Conservation (phyloP, 2,113 vertebrate species). For the Saguinus imperator region DNA sequence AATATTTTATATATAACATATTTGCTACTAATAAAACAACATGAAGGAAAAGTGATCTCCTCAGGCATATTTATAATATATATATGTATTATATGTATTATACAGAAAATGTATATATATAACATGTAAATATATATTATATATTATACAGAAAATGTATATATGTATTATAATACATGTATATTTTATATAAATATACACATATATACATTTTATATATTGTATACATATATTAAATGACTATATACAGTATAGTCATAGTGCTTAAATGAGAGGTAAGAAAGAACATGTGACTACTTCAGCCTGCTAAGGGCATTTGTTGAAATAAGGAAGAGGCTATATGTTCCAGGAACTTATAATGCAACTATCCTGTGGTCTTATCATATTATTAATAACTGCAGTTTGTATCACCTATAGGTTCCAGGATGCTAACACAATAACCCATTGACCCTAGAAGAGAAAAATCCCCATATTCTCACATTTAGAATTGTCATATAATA, state of each 20-base stretch:
- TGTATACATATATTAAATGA: not conserved
- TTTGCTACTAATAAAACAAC: too few relatives aligned
- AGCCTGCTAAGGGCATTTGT: not conserved
- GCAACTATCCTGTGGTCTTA: not conserved
- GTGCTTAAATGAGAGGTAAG: not conserved
- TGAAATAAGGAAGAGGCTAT: not conserved
- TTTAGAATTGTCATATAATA: not conserved
- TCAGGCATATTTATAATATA: too few relatives aligned
- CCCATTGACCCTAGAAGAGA: not conserved
- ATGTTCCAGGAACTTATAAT: not conserved
- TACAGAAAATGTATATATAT: too few relatives aligned
- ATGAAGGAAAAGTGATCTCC: too few relatives aligned
- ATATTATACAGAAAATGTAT: too few relatives aligned
- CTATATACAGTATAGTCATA: not conserved
- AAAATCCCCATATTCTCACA: not conserved
- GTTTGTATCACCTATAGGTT: not conserved
- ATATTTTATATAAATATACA: not conserved
- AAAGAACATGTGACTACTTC: not conserved
- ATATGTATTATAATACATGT: too few relatives aligned
- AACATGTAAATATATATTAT: too few relatives aligned
- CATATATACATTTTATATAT: too few relatives aligned
- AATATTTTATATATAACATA: too few relatives aligned
- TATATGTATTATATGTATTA: too few relatives aligned
- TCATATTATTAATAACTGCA: not conserved
- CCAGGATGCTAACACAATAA: not conserved